Percentiles rank a stretch among this genome's conserved stretches.
Evolutionary conservation across 1,140 invertebrate species (phyloP).

Genomic region (Tribolium madens): DNA sequence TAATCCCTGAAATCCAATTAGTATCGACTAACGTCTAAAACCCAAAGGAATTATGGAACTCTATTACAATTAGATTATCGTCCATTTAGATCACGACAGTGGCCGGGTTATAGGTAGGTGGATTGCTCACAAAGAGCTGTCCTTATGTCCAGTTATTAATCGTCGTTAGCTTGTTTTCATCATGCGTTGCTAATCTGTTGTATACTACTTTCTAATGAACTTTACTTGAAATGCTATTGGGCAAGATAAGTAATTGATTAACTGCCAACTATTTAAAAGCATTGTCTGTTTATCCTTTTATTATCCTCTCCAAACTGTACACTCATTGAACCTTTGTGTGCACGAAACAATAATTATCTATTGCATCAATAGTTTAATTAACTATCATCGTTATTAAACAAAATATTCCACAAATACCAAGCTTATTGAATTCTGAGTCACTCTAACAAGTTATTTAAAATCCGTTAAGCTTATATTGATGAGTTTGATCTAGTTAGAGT

Average conservation of each 20-base stretch:
- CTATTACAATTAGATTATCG: constrained; percentile 44
- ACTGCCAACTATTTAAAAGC: neutral
- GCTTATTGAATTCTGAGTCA: too few relatives aligned
- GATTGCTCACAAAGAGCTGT: neutral
- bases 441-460: too few relatives aligned
- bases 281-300: neutral
- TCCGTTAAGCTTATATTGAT: too few relatives aligned
- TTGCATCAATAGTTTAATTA: too few relatives aligned
- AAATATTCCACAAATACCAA: too few relatives aligned
- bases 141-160: neutral
- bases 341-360: too few relatives aligned
- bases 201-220: neutral
- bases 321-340: too few relatives aligned
- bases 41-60: constrained; percentile 44
- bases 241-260: neutral
- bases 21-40: constrained; percentile 38
- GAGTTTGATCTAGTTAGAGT: too few relatives aligned
- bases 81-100: constrained; percentile 36
- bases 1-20: constrained; percentile 40
- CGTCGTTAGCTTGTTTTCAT: neutral
- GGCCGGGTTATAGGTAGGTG: constrained; percentile 15
- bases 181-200: constrained; percentile 9
- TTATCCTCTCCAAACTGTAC: too few relatives aligned
- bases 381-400: too few relatives aligned
- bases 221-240: neutral